phyloP scores from a whole-genome alignment of 2,113 vertebrate genomes.

The Pedetes capensis region DNA sequence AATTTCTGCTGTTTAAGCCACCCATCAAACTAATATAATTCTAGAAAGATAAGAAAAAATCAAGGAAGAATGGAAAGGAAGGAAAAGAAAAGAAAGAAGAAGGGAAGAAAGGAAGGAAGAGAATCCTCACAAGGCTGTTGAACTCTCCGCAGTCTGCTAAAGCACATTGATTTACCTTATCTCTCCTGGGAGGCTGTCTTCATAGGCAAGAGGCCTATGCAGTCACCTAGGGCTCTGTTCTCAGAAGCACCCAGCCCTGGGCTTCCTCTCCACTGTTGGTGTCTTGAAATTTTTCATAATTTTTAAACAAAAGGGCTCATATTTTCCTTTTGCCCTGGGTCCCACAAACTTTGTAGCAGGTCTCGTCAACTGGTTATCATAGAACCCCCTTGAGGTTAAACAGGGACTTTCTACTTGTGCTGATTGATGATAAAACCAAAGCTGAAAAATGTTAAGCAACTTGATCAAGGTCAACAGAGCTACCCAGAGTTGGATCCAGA shows the following conservation, averaged over 20 bases:
- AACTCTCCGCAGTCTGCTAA: not conserved
- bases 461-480: not conserved
- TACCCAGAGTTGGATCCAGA: not conserved
- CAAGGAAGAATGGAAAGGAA: too few relatives aligned
- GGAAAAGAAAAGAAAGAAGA: not conserved
- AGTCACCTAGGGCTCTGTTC: not conserved
- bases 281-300: not conserved
- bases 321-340: not conserved
- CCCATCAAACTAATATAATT: not conserved
- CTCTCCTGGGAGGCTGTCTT: not conserved
- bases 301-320: not conserved
- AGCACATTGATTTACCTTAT: not conserved
- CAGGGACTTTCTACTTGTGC: not conserved
- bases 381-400: not conserved
- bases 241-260: not conserved
- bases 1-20: not conserved
- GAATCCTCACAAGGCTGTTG: not conserved
- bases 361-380: not conserved
- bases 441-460: not conserved
- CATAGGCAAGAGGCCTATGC: not conserved
- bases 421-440: not conserved
- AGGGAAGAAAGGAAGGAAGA: not conserved
- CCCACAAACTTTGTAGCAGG: not conserved
- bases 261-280: not conserved
- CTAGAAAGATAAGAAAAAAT: not conserved